Evolutionary conservation across 2,113 vertebrate genomes (phyloP), one percentile per base, ranked within the genome.

Genomic region (Tauraco erythrolophus): DNA sequence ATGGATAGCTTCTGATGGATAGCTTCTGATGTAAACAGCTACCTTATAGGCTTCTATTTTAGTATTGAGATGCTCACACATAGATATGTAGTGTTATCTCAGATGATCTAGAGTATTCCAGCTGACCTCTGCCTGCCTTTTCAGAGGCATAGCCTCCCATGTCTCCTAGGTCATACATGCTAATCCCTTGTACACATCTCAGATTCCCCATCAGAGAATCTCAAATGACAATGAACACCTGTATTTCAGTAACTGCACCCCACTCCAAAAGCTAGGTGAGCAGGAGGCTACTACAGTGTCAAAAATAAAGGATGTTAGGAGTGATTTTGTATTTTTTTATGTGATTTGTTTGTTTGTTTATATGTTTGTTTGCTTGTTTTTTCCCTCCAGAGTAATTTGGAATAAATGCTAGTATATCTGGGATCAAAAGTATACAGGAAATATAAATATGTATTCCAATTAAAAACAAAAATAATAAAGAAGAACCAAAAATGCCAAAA

Each of bases 401-500:
- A 75, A 8, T 50, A 64, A 79, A 65, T 54, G 54, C 18, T 60
- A 7, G 6, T 39, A 24, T 54, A 64, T 43, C 3, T 69, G 23
- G 4, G 18, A 24, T 64, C 19, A 64, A 50, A 88, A 5, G 2
- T 46, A 51, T 54, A 43, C 9, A 65, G 6, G 11, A 54, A 84
- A 70, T 54, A 28, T 4, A 57, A 48, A 37, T 27, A 60, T 5
- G 1, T 33, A 30, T 84, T 75, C 31, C 27, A 27, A 11, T 43
- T 60, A 33, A 80, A 84, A 91, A 1, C 3, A 64, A 56, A 65
- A 56, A 33, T 9, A 28, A 25, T 24, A 18, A 48, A 31, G 41
- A 57, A 37, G 3, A 81, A 39, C 0, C 1, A n/a, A 57, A 77
- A 76, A n/a, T 41, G 5, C 2, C 24, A 60, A 68, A n/a, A 1